Conservation (phyloP, 2,888 invertebrate species). For the Nemurella pictetii region DNA sequence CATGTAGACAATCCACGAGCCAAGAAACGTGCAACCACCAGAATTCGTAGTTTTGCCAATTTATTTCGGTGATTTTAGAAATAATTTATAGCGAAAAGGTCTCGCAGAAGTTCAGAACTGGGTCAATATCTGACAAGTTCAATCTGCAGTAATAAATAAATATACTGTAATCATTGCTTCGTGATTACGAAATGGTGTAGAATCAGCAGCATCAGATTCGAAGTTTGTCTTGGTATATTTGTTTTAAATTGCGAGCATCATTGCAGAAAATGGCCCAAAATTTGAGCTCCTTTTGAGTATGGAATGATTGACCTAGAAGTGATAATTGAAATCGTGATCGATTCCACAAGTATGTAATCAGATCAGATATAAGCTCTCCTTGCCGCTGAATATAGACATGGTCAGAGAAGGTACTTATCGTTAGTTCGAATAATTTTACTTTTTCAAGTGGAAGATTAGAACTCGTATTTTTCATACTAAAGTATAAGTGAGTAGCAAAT, state of each 20-base stretch:
- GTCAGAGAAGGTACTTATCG: not conserved
- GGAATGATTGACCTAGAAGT: not conserved
- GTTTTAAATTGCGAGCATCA: too few species aligned
- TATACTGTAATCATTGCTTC: not conserved
- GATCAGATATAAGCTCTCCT: not conserved
- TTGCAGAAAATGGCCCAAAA: not conserved
- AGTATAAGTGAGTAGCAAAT: not conserved
- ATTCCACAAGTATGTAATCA: not conserved
- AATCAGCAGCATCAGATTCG: not conserved
- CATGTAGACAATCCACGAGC: too few species aligned
- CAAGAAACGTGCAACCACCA: slow-evolving; percentile 14
- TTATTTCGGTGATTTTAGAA: not conserved
- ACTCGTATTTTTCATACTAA: not conserved
- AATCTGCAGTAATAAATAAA: not conserved
- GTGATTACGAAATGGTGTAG: not conserved
- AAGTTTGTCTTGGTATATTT: too few species aligned
- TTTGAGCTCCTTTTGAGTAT: too few species aligned
- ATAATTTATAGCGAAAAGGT: not conserved
- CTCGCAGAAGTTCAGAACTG: not conserved
- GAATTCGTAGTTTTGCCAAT: not conserved
- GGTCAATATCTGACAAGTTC: not conserved
- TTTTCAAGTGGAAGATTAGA: too few species aligned
- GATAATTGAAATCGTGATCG: not conserved
- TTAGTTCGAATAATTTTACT: not conserved
- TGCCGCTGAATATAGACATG: not conserved